These are phyloP conservation scores for Drosophila birchii DNA, from an alignment of 2,888 invertebrate species.

Conservation along the genomic window DNA sequence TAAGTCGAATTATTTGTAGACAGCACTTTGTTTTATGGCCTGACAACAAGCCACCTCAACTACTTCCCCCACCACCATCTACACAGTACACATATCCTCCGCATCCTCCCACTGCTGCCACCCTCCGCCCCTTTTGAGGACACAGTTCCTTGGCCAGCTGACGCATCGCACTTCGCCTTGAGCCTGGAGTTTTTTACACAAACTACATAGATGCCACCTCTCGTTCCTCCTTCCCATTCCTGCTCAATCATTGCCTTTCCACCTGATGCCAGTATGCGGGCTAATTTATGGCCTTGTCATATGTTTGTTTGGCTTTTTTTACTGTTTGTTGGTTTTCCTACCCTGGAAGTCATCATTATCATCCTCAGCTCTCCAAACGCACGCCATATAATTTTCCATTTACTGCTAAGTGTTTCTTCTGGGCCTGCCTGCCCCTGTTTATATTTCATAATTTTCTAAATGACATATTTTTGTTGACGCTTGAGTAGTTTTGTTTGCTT, in stretches of 20 bases:
- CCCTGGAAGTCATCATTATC: constrained; percentile 35
- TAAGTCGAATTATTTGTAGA: constrained; percentile 79
- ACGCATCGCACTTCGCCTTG: constrained; percentile 32
- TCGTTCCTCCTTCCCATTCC: constrained; percentile 17
- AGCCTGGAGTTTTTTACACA: constrained; percentile 60
- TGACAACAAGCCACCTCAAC: constrained; percentile 58
- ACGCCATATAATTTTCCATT: constrained; percentile 68
- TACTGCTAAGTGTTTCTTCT: constrained; percentile 68
- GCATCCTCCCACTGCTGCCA: constrained; percentile 16
- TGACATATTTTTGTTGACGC: constrained; percentile 69
- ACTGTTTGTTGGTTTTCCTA: constrained; percentile 45
- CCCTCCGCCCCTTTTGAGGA: constrained; percentile 8
- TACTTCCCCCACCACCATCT: constrained; percentile 8
- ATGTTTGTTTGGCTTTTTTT: constrained; percentile 54
- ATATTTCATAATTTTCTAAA: constrained; percentile 72
- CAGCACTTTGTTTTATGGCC: constrained; percentile 77
- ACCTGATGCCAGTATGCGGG: constrained; percentile 71
- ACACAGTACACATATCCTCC: background rate
- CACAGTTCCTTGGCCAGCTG: constrained; percentile 48
- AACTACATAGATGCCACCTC: constrained; percentile 41
- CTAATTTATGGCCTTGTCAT: constrained; percentile 75
- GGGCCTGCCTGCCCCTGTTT: constrained; percentile 39
- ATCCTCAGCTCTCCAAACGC: constrained; percentile 57
- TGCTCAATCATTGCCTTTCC: constrained; percentile 50
- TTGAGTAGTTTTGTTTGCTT: constrained; percentile 68